phyloP scores from a whole-genome alignment of 2,797 vertebrate species.

The Scleropages formosus region DNA sequence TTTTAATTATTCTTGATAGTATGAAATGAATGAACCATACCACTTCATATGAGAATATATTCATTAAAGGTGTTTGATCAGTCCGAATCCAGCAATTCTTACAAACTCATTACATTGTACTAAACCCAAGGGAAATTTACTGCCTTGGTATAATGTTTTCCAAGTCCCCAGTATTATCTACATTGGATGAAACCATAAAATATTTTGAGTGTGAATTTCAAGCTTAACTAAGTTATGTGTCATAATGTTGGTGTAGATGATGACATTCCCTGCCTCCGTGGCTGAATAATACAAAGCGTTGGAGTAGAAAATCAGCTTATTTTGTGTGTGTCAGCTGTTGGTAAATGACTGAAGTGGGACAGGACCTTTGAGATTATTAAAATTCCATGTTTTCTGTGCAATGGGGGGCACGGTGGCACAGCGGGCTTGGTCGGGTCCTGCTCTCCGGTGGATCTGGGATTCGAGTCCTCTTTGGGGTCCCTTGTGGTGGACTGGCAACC shows the following conservation, averaged over 20 bases:
- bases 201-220: not conserved
- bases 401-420: no score
- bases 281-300: not conserved
- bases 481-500: no score
- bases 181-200: not conserved
- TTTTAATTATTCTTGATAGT: not conserved
- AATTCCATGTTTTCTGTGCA: conserved; percentile 24
- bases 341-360: not conserved
- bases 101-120: conserved; percentile 5
- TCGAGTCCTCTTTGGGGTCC: no score
- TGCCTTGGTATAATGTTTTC: not conserved
- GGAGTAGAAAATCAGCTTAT: conserved; percentile 9
- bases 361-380: conserved; percentile 7
- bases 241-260: not conserved
- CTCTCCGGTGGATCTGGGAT: no score
- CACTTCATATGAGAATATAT: not conserved
- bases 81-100: not conserved
- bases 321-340: not conserved
- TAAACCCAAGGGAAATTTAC: not conserved
- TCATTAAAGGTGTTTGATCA: not conserved
- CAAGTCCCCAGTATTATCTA: not conserved
- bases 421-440: no score
- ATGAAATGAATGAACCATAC: not conserved
- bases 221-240: not conserved
- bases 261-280: not conserved